Conservation (phyloP, 2,888 invertebrate species). For the Leptinotarsa haldemani region DNA sequence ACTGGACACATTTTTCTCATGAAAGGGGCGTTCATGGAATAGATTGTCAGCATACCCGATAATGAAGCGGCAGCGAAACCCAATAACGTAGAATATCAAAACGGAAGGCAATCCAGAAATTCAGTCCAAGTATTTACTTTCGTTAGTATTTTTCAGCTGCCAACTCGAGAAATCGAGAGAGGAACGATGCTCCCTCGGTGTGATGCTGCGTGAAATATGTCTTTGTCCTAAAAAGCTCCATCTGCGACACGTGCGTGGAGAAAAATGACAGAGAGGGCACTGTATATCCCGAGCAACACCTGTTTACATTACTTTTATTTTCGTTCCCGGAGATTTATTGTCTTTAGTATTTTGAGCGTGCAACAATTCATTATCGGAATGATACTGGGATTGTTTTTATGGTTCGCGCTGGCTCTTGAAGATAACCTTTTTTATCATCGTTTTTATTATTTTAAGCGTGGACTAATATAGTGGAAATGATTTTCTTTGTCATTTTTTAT, state of each 20-base stretch:
- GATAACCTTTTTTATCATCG: neutral
- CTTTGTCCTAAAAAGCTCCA: conserved; percentile 21
- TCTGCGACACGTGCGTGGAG: conserved; percentile 17
- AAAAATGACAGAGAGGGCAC: conserved; percentile 30
- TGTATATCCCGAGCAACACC: conserved; percentile 36
- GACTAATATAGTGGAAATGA: no score
- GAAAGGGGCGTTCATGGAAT: neutral
- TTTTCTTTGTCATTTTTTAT: neutral
- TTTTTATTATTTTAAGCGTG: no score
- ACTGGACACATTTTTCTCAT: neutral
- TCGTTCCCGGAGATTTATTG: conserved; percentile 32
- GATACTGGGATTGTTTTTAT: conserved; percentile 11
- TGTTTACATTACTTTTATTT: conserved; percentile 38
- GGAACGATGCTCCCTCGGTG: neutral
- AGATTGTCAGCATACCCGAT: neutral
- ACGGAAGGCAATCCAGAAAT: conserved; percentile 4
- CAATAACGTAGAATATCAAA: neutral
- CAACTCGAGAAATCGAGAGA: conserved; percentile 1
- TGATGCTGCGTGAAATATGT: conserved; percentile 21
- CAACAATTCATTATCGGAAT: neutral
- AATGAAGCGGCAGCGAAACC: neutral
- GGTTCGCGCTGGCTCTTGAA: neutral
- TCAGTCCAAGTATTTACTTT: neutral
- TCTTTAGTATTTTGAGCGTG: conserved; percentile 17
- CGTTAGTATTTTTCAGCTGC: neutral